Percentiles rank a stretch among this genome's conserved stretches.
phyloP scores from a whole-genome alignment of 2,888 invertebrate species.

The Brachypterus glaber region DNA sequence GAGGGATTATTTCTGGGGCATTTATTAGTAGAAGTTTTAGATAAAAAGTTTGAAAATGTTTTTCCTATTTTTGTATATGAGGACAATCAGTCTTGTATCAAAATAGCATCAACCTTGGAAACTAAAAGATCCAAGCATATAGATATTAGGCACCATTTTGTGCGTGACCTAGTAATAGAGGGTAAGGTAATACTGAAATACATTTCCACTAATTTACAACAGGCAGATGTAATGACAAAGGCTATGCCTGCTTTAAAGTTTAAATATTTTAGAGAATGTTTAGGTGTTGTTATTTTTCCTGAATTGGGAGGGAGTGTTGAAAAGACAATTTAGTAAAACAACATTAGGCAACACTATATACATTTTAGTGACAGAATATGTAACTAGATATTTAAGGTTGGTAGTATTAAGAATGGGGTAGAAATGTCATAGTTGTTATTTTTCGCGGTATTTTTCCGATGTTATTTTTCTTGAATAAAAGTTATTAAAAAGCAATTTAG shows the following conservation, averaged over 20 bases:
- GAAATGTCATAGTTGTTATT: too few relatives aligned
- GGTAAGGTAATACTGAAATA: slow-evolving; percentile 10
- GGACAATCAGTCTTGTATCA: slow-evolving; percentile 13
- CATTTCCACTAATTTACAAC: slow-evolving; percentile 8
- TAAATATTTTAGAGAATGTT: slow-evolving; percentile 9
- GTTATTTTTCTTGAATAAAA: too few relatives aligned
- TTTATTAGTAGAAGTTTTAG: slow-evolving; percentile 9
- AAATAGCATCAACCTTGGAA: slow-evolving; percentile 12
- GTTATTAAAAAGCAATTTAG: too few relatives aligned
- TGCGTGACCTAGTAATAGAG: slow-evolving; percentile 8
- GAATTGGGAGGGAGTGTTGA: too few relatives aligned
- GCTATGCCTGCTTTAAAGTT: slow-evolving; percentile 8
- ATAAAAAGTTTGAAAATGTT: not conserved
- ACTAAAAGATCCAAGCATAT: slow-evolving; percentile 13
- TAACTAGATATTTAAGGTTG: too few relatives aligned
- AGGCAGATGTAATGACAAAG: slow-evolving; percentile 12
- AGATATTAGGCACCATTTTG: too few relatives aligned
- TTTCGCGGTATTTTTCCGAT: too few relatives aligned
- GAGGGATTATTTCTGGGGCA: slow-evolving; percentile 13
- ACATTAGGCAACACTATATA: too few relatives aligned
- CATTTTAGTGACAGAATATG: too few relatives aligned
- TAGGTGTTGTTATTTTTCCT: too few relatives aligned
- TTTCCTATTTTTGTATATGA: slow-evolving; percentile 10
- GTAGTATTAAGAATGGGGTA: too few relatives aligned
- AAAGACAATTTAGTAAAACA: too few relatives aligned